phyloP scores from a whole-genome alignment of 2,888 invertebrate species.

The Drosophila monieri region DNA sequence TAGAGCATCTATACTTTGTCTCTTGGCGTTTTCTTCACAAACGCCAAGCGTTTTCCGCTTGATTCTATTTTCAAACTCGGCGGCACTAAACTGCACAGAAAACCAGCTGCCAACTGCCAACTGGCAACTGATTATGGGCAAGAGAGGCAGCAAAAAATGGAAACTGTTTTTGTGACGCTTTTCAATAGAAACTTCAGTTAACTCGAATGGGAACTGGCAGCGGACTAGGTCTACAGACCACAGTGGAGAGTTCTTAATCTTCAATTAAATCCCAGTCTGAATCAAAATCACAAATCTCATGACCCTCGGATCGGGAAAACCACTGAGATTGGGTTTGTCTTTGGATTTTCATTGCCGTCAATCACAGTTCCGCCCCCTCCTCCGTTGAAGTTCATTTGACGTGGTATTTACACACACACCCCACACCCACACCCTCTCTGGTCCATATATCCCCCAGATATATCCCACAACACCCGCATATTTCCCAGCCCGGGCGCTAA shows the following conservation, averaged over 20 bases:
- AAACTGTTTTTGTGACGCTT: constrained; percentile 55
- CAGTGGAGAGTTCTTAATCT: too few relatives aligned
- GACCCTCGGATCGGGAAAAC: too few relatives aligned
- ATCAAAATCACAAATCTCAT: constrained; percentile 50
- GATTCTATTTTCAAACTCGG: constrained; percentile 68
- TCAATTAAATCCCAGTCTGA: too few relatives aligned
- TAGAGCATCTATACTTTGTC: constrained; percentile 11
- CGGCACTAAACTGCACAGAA: constrained; percentile 14
- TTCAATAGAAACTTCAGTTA: constrained; percentile 65
- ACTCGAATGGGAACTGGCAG: constrained; percentile 13
- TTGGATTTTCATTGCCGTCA: constrained; percentile 7
- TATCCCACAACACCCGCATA: constrained; percentile 19
- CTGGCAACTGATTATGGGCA: too few relatives aligned
- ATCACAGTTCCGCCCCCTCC: constrained; percentile 3
- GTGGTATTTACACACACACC: constrained; percentile 49
- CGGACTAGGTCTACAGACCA: background rate
- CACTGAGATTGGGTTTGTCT: too few relatives aligned
- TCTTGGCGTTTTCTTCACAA: constrained; percentile 25
- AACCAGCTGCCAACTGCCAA: background rate
- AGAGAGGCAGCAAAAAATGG: too few relatives aligned
- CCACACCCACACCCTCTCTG: background rate
- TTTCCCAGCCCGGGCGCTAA: constrained; percentile 52
- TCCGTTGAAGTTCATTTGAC: constrained; percentile 61
- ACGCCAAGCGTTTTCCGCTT: constrained; percentile 66
- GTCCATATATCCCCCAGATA: constrained; percentile 9